Evolutionary conservation across 2,113 vertebrate species (phyloP).

Genomic region (Nicator chloris): DNA sequence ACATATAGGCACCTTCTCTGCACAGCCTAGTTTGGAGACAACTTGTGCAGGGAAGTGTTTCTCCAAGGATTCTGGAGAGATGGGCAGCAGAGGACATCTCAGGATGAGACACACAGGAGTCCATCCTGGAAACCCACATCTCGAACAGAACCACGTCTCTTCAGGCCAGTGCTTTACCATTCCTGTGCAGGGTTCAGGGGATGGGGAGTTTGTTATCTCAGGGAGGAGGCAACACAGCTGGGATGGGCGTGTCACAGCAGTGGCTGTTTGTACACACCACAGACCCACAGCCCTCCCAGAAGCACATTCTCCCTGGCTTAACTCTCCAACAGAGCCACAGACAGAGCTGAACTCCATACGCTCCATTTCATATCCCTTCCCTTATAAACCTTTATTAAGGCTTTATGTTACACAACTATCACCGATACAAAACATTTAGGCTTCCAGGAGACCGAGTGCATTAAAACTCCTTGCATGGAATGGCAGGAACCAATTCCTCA

Average conservation of each 20-base stretch:
- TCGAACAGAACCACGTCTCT: neutral
- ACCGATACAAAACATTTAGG: slow-evolving; percentile 63
- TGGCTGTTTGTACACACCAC: neutral
- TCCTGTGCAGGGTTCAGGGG: fast-evolving
- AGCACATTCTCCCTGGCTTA: neutral
- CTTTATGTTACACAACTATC: slow-evolving; percentile 70
- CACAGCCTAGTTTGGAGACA: neutral
- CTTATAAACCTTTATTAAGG: slow-evolving; percentile 70
- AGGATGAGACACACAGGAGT: neutral
- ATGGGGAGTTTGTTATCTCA: neutral
- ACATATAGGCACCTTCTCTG: neutral
- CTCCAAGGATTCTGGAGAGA: neutral
- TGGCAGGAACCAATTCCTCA: slow-evolving; percentile 68
- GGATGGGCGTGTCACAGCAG: neutral
- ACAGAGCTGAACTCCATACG: neutral
- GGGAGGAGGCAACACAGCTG: fast-evolving
- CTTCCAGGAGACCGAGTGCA: slow-evolving; percentile 56
- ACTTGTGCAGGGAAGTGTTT: neutral
- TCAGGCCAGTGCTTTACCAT: neutral
- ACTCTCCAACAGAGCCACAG: neutral
- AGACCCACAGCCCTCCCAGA: neutral
- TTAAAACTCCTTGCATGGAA: slow-evolving; percentile 68
- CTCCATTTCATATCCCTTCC: slow-evolving; percentile 46
- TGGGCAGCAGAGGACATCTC: neutral
- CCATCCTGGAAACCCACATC: neutral